Evolutionary conservation across 2,797 vertebrate species (phyloP), one percentile per base, ranked within the genome.

Genomic region (Smutsia temminckii): DNA sequence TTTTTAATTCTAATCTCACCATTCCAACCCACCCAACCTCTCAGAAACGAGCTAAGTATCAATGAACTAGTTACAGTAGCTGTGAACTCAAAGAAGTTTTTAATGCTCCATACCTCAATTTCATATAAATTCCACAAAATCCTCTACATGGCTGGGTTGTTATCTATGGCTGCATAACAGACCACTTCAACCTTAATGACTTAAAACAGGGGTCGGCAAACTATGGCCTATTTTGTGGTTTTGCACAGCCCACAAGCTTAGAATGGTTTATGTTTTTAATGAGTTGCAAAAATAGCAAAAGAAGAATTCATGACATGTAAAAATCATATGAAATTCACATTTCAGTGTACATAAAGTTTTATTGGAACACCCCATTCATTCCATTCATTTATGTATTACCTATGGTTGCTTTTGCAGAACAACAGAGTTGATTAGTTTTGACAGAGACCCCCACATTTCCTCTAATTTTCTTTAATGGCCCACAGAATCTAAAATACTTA

Each of bases 251-350:
- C 37, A 32, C 75, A 46, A 80, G n/a, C 61, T 90, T 42, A 88
- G 27, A 40, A 93, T 68, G 21, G 68, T 59, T 89, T 89, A 55
- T 27, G 8, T 84, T 83, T 87, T 85, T 81, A 78, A 93, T 85
- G 63, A 85, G 55, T 61, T 93, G 91, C 57, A 57, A 69, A 95
- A 66, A 66, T 84, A 93, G 61, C 80, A 92, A 80, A 91, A 89
- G 51, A 92, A 95, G 61, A 93, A 83, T 84, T 89, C 9, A 6
- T 17, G n/a, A n/a, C 72, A 77, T 49, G 53, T 91, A 51, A 85
- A 79, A 91, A 91, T 85, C 53, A 61, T 10, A 55, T 81, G 66
- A 84, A 74, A 83, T 81, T 91, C 42, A 63, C 69, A 49, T 89
- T 72, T 85, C 59, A 40, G 29, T 53, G 12, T 18, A 68, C 46